A percentile compares a stretch with the other conserved stretches of the same genome.
phyloP scores from a whole-genome alignment of 2,113 vertebrate species.

The Microtus montanus region DNA sequence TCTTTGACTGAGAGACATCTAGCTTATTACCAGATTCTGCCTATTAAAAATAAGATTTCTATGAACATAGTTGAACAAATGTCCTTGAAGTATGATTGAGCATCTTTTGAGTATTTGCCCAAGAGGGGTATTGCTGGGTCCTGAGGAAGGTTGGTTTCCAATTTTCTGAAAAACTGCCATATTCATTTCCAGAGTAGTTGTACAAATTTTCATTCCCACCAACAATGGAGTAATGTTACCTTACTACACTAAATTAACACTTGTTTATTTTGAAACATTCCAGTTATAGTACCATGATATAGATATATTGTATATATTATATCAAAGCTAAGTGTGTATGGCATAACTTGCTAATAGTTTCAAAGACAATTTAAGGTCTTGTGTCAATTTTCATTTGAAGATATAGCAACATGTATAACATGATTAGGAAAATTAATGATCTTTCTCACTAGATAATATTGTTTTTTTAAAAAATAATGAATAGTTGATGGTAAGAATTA shows the following conservation, averaged over 20 bases:
- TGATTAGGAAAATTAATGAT: not conserved
- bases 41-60: too few relatives aligned
- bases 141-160: too few relatives aligned
- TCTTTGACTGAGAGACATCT: too few relatives aligned
- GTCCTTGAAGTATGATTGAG: too few relatives aligned
- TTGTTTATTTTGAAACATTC: not conserved
- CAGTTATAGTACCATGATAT: not conserved
- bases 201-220: too few relatives aligned
- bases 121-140: too few relatives aligned
- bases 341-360: not conserved
- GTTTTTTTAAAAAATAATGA: not conserved
- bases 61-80: too few relatives aligned
- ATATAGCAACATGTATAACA: not conserved
- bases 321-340: not conserved
- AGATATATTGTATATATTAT: not conserved
- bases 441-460: not conserved
- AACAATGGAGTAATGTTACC: too few relatives aligned
- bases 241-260: not conserved
- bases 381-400: not conserved
- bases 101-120: too few relatives aligned
- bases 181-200: too few relatives aligned
- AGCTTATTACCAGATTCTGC: too few relatives aligned
- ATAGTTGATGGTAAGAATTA: not conserved
- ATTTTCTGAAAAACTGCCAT: too few relatives aligned
- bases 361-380: not conserved